Percentiles rank a stretch among this genome's conserved stretches.
phyloP scores from a whole-genome alignment of 2,113 vertebrate genomes.

The Rhinolophus ferrumequinum region DNA sequence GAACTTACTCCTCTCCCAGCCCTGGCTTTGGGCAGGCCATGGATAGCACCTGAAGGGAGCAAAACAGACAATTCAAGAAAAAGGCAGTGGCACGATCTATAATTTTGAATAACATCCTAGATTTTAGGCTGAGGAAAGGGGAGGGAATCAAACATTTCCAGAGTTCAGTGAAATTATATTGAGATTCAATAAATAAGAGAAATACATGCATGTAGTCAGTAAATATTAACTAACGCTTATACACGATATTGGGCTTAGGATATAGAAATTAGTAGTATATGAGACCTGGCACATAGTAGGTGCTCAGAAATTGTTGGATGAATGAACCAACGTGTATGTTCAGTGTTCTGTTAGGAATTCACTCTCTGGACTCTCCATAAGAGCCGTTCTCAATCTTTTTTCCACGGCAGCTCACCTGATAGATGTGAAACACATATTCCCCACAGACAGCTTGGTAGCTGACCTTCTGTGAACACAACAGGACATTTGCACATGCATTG shows the following conservation, averaged over 20 bases:
- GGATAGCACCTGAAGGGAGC: conserved; percentile 48
- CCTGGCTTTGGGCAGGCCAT: conserved; percentile 19
- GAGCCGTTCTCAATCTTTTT: not conserved
- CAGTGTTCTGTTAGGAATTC: not conserved
- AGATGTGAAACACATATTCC: not conserved
- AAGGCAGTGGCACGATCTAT: not conserved
- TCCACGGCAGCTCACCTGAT: not conserved
- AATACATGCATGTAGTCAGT: not conserved
- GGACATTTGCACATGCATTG: not conserved
- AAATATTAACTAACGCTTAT: not conserved
- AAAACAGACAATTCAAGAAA: conserved; percentile 22
- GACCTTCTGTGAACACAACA: not conserved
- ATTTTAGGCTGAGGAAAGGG: not conserved
- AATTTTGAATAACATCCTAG: not conserved
- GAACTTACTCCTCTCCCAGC: not conserved
- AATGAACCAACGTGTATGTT: not conserved
- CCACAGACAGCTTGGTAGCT: not conserved
- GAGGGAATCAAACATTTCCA: not conserved
- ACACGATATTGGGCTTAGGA: not conserved
- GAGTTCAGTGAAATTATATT: not conserved
- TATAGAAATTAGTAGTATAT: not conserved
- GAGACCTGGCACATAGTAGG: not conserved
- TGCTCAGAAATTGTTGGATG: not conserved
- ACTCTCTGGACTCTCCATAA: not conserved
- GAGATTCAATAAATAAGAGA: not conserved